Evolutionary conservation across 2,888 invertebrate species (phyloP).

Genomic region (Stenichneumon culpator): DNA sequence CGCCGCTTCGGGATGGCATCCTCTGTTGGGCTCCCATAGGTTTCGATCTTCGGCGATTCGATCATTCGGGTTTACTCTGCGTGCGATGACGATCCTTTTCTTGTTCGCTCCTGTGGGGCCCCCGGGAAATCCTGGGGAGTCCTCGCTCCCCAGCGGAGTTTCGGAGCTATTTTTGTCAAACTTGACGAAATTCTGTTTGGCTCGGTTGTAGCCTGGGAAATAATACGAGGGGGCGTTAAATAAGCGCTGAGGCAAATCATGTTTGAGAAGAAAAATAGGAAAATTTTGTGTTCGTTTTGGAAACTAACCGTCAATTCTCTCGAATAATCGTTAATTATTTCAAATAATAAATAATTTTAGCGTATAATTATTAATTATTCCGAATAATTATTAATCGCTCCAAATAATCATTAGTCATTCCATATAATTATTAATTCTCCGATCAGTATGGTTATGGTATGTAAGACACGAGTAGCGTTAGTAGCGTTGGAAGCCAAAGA

Average conservation of each 20-base stretch:
- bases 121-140: constrained; percentile 27
- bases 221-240: background rate
- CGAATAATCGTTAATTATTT: too few species aligned
- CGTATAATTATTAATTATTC: background rate
- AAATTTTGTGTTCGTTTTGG: too few species aligned
- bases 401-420: too few species aligned
- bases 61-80: background rate
- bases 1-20: background rate
- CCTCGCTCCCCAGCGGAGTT: constrained; percentile 37
- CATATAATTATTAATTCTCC: too few species aligned
- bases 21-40: background rate
- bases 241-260: too few species aligned
- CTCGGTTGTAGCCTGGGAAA: background rate
- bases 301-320: too few species aligned
- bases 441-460: too few species aligned
- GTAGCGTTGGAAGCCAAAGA: too few species aligned
- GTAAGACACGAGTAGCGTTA: too few species aligned
- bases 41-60: constrained; percentile 8
- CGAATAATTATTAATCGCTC: background rate
- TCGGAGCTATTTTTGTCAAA: background rate
- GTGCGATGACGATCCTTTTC: background rate
- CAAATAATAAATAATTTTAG: background rate
- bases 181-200: background rate
- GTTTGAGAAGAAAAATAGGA: too few species aligned
- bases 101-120: constrained; percentile 36